Base-by-base conservation (phyloP, 2,888 invertebrate species). In the Tipula lateralis region DNA sequence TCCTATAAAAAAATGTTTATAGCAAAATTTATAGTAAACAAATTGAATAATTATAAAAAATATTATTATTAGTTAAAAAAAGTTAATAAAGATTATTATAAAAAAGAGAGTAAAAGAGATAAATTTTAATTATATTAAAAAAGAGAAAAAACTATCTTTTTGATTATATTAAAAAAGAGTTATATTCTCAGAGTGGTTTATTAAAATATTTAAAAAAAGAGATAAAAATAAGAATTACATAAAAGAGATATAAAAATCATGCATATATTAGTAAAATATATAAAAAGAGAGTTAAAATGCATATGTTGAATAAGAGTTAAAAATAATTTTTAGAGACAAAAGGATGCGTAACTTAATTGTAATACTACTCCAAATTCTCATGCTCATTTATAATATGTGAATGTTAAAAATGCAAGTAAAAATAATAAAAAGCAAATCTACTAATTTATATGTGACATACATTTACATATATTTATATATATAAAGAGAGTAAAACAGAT, bases 1-100 rank as follows among this genome's bases (percentile, higher is more conserved):
- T 44, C 84, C 84, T 84, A 83, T 66, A 66, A 66, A 66, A 66
- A 66, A 66, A 24, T 24, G 9, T 66, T 66, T 66, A 66, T 66
- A 7, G 24, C 9, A 66, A 66, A 19, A 66, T 6, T 66, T 66
- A 66, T 66, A 66, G 9, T 66, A 9, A 66, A 66, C 19, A 66
- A 24, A 9, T 66, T 66, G 7, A 66, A 66, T 24, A 66, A 66
- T 66, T 7, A 66, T 24, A 66, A 83, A 81, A 29, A 24, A 81
- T 29, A 19, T 1, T 80, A 29, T 32, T 34, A 34, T 83, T 29
- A 29, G 9, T 19, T 83, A 7, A 16, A 34, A 34, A 83, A 83
- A 66, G 7, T 66, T 66, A 66, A 24, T 66, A 24, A 66, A 19
- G 24, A 66, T 66, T 66, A 44, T 29, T 24, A 29, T 29, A 81